Percentiles rank a stretch among this genome's conserved stretches.
These are phyloP conservation scores for Grallaria varia DNA, from an alignment of 2,113 vertebrate species.

Conservation along the genomic window DNA sequence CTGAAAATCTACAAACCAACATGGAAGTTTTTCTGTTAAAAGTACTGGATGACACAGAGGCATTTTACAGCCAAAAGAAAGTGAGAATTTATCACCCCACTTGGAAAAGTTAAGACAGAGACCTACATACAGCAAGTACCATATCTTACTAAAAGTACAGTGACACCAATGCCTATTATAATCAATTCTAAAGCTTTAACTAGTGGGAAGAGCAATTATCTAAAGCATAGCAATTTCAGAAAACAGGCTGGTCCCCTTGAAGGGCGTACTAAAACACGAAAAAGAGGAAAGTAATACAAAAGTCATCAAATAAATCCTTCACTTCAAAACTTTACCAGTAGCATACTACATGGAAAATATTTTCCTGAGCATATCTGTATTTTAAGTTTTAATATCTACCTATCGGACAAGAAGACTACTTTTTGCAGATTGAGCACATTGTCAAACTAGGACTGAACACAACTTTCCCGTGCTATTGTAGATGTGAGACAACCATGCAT, in stretches of 20 bases:
- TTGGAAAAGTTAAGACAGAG: not conserved
- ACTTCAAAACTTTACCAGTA: not conserved
- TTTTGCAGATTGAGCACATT: not conserved
- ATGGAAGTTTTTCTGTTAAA: not conserved
- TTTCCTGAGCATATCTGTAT: not conserved
- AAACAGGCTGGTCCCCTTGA: not conserved
- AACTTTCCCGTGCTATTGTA: not conserved
- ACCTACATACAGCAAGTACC: not conserved
- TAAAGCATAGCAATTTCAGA: not conserved
- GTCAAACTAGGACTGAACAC: not conserved
- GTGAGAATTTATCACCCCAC: not conserved
- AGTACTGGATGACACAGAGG: not conserved
- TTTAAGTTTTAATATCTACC: not conserved
- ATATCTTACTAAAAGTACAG: not conserved
- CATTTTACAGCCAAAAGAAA: not conserved
- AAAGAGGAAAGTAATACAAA: not conserved
- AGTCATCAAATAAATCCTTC: not conserved
- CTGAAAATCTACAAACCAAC: not conserved
- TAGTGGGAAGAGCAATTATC: not conserved
- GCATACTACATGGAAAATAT: not conserved
- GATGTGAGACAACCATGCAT: not conserved
- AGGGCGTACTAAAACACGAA: not conserved
- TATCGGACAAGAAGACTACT: not conserved
- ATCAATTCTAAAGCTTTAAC: not conserved
- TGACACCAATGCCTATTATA: not conserved